A percentile compares a stretch with the other conserved stretches of the same genome.
phyloP scores from a whole-genome alignment of 2,888 invertebrate genomes.

The Metacarcinus magister region DNA sequence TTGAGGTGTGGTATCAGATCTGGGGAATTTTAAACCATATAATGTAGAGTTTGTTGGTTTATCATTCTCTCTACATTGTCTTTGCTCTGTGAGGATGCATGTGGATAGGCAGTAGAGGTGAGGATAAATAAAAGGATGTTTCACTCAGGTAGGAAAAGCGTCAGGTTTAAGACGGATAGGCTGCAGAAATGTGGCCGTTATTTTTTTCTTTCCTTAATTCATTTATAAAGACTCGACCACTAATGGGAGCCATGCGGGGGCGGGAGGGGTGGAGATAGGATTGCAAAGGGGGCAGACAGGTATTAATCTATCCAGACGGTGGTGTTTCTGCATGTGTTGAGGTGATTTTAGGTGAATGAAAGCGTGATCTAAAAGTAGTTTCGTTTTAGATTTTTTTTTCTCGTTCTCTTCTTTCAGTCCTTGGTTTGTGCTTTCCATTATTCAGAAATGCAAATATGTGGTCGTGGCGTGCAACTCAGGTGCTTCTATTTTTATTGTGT shows the following conservation, averaged over 20 bases:
- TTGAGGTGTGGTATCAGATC: neutral
- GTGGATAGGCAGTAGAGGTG: neutral
- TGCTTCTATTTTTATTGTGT: constrained; percentile 26
- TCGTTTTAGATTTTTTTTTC: neutral
- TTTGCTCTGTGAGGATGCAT: neutral
- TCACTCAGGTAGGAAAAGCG: neutral
- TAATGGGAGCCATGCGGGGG: neutral
- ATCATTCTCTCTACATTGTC: neutral
- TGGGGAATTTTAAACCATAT: neutral
- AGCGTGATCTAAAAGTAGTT: neutral
- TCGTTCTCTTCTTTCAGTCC: neutral
- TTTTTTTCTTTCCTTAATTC: too few relatives aligned
- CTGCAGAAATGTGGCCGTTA: too few relatives aligned
- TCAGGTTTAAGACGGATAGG: too few relatives aligned
- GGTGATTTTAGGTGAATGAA: neutral
- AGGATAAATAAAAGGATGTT: neutral
- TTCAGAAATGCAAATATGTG: neutral
- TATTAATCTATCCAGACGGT: neutral
- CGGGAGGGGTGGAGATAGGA: neutral
- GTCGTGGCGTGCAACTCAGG: neutral
- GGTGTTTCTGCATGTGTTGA: neutral
- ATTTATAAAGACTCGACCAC: neutral
- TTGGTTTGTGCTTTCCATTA: neutral
- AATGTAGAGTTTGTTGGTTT: neutral
- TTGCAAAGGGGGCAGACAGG: neutral